Percentiles rank a stretch among this genome's conserved stretches.
These are phyloP conservation scores for Terrapene triunguis DNA, from an alignment of 2,113 vertebrate species.

Conservation along the genomic window DNA sequence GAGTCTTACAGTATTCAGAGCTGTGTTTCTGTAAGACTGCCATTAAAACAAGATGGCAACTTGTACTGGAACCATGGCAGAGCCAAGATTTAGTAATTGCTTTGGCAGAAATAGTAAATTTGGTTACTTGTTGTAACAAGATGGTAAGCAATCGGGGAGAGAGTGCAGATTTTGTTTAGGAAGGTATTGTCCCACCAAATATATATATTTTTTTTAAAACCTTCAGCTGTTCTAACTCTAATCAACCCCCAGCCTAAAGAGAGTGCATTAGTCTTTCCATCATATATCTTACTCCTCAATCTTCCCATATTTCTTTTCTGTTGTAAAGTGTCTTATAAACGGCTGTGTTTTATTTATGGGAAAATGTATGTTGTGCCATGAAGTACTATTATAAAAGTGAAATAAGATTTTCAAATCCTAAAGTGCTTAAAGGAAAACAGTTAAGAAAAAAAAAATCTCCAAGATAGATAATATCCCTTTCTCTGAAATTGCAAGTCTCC, in stretches of 20 bases:
- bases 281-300: background rate
- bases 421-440: background rate
- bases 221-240: background rate
- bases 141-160: background rate
- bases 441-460: background rate
- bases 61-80: background rate
- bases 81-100: background rate
- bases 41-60: background rate
- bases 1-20: background rate
- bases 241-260: background rate
- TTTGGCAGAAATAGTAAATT: background rate
- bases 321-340: constrained; percentile 40
- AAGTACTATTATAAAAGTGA: constrained; percentile 32
- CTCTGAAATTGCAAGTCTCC: background rate
- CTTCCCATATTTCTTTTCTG: background rate
- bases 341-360: background rate
- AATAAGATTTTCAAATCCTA: constrained; percentile 12
- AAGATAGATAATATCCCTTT: background rate
- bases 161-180: background rate
- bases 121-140: background rate
- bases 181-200: background rate
- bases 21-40: background rate
- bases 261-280: background rate
- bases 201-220: background rate
- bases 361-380: constrained; percentile 10